Evolutionary conservation across 2,113 vertebrate species (phyloP), one percentile per base, ranked within the genome.

Genomic region (Pomatostomus ruficeps): DNA sequence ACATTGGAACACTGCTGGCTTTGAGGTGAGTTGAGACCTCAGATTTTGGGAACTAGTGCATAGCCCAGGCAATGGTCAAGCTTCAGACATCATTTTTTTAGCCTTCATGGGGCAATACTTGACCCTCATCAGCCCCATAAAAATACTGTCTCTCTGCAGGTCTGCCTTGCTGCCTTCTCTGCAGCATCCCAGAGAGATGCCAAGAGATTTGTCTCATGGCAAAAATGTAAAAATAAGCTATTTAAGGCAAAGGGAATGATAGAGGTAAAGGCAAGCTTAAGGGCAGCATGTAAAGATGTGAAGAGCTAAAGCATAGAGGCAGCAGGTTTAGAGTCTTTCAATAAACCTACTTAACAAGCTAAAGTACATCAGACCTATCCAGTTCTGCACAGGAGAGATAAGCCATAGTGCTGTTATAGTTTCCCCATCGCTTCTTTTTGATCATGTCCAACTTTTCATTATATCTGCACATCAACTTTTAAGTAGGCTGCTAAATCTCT

Each of bases 81-180:
- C 26, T 63, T 84, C 46, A 58, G 36, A 6, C 6, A 62, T 14
- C 3, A 24, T 26, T 54, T 74, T 36, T 57, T 6, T 25, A 62
- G 21, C 18, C 18, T 86, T 55, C 0, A 0, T 33, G 35, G 5
- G 14, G 4, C 2, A 48, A 46, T 38, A 33, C 4, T 43, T 59
- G 43, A 74, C 17, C 11, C 10, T 67, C 35, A 84, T 35, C 57
- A 84, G 14, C 35, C 42, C 22, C 25, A 2, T 15, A 24, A 58
- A 70, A 66, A 42, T 29, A 28, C 19, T 54, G 40, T 43, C 4
- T 48, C 71, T 70, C 42, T 71, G 33, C 18, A 62, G 38, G 35
- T 81, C 33, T 79, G 17, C 25, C 4, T 2, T 24, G 35, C n/a
- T 61, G 33, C 40, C 36, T 66, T 52, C 40, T 78, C 36, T 45